Evolutionary conservation across 2,888 invertebrate genomes (phyloP), one percentile per base, ranked within the genome.

Genomic region (Agrilus mali): DNA sequence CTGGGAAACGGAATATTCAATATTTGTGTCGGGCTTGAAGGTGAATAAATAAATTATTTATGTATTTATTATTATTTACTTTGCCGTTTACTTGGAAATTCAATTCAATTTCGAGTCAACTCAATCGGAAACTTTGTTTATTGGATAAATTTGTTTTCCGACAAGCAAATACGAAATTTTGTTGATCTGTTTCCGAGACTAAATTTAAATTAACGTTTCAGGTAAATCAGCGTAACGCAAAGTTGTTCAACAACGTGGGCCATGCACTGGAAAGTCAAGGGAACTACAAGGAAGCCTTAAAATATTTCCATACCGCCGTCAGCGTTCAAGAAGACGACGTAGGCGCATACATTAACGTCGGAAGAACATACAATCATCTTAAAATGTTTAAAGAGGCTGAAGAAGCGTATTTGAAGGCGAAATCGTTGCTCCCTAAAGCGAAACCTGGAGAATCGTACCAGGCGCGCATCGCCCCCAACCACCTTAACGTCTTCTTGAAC

Each of bases 301-400:
- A 79, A 50, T 96, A 90, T 69, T 95, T 95, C 66, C 82, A 88
- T 60, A 87, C 88, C 56, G 95, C 95, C 12, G 90, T 90, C 16
- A 78, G 78, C 60, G 93, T 95, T 7, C 96, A 96, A 67, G 84
- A 86, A 12, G 95, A 95, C 63, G 95, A 96, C 64, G 90, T 95
- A 38, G 95, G 95, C 1, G 94, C 95, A 5, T 93, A 95, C 64
- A 95, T 96, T 55, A 96, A 96, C 68, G 95, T 96, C 4, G 96
- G 95, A 12, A 74, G 96, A 49, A 94, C 95, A 0, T 92, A 86
- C 67, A 94, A 92, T 67, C 89, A 92, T 61, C 70, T 96, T 49
- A 87, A 90, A 64, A 77, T 79, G 74, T 86, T 80, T 63, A 77
- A 80, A 55, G 88, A 93, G 64, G 95, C 96, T 0, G 95, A 96